phyloP scores from a whole-genome alignment of 2,888 invertebrate genomes.

The Arenicola marina region DNA sequence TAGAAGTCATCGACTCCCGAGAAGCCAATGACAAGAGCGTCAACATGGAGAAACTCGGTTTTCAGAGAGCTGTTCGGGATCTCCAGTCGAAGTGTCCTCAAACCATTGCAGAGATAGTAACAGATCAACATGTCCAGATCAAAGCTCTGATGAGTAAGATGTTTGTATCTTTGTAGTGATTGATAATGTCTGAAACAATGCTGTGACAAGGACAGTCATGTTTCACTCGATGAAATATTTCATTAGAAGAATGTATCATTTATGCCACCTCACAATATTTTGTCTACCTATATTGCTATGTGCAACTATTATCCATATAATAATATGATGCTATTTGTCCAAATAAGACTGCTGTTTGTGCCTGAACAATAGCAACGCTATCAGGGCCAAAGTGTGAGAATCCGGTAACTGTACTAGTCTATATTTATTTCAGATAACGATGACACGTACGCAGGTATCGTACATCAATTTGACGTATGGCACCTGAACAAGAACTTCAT shows the following conservation, averaged over 20 bases:
- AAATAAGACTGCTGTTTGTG: too few relatives aligned
- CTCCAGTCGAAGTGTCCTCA: not conserved
- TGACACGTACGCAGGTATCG: not conserved
- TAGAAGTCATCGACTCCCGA: slow-evolving; percentile 2
- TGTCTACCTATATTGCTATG: not conserved
- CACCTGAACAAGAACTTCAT: too few relatives aligned
- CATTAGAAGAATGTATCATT: not conserved
- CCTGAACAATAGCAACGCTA: too few relatives aligned
- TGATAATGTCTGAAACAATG: too few relatives aligned
- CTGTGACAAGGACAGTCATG: too few relatives aligned
- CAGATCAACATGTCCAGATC: slow-evolving; percentile 32
- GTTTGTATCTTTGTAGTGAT: too few relatives aligned
- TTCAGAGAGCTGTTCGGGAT: slow-evolving; percentile 2
- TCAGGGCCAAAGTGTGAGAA: too few relatives aligned
- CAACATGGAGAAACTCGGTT: slow-evolving; percentile 10
- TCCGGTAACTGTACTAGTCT: too few relatives aligned
- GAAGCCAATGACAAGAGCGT: slow-evolving; percentile 7
- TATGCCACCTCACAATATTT: not conserved
- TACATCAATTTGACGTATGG: not conserved
- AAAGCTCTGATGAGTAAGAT: slow-evolving; percentile 32
- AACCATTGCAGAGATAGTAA: slow-evolving; percentile 22
- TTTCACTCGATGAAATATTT: too few relatives aligned
- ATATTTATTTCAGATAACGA: not conserved
- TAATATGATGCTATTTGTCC: too few relatives aligned
- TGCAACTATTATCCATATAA: too few relatives aligned